Evolutionary conservation across 2,797 vertebrate genomes (phyloP).

Genomic region (Sebastiscus tertius): DNA sequence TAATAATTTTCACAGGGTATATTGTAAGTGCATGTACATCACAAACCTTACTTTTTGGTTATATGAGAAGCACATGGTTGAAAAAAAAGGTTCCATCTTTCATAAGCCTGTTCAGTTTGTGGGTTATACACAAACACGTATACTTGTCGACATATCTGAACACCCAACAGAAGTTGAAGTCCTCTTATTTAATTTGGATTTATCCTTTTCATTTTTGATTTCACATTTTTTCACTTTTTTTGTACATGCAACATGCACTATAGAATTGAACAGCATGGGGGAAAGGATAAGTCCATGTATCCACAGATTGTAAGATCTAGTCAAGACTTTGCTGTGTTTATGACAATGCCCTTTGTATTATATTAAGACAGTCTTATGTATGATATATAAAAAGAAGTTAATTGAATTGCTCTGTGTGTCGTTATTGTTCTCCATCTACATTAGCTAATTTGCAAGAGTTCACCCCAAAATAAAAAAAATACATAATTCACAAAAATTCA

Average conservation of each 20-base stretch:
- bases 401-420: constrained; percentile 96
- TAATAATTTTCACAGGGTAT: constrained; percentile 87
- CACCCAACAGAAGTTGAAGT: constrained; percentile 81
- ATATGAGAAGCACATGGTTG: constrained; percentile 86
- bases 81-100: constrained; percentile 82
- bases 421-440: constrained; percentile 63
- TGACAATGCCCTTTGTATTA: constrained; percentile 99
- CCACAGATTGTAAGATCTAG: constrained; percentile 99
- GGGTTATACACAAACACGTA: constrained; percentile 80
- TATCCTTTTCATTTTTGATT: constrained; percentile 78
- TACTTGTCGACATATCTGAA: constrained; percentile 83
- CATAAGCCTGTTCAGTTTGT: constrained; percentile 84
- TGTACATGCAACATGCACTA: constrained; percentile 95
- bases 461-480: neutral
- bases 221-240: constrained; percentile 82
- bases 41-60: constrained; percentile 86
- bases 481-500: neutral
- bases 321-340: constrained; percentile 99
- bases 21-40: constrained; percentile 87
- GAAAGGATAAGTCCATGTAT: constrained; percentile 99
- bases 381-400: constrained; percentile 99
- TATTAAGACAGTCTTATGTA: constrained; percentile 99
- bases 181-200: constrained; percentile 82
- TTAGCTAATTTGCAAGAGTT: constrained; percentile 18
- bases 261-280: constrained; percentile 99